Evolutionary conservation across 2,888 invertebrate genomes (phyloP).

Genomic region (Drosophila testacea): DNA sequence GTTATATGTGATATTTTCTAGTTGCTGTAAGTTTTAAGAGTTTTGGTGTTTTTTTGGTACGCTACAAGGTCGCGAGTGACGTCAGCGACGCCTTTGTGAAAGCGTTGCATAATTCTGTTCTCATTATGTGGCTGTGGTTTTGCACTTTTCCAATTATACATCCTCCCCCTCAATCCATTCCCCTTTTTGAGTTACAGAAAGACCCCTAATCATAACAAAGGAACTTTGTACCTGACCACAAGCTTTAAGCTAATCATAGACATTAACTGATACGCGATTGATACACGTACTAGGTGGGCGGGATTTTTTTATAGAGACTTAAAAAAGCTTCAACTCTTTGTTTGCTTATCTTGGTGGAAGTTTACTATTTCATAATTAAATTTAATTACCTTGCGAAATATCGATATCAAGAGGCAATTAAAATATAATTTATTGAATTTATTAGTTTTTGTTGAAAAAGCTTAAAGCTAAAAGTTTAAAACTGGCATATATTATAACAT

Average conservation of each 20-base stretch:
- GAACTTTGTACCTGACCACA: conserved; percentile 42
- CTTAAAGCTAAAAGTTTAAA: neutral
- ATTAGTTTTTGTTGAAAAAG: neutral
- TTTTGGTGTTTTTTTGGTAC: conserved; percentile 37
- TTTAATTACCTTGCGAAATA: conserved; percentile 41
- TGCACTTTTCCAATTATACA: conserved; percentile 20
- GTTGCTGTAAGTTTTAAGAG: neutral
- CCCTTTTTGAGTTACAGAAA: conserved; percentile 1
- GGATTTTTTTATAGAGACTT: conserved; percentile 27
- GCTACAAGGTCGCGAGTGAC: conserved; percentile 66
- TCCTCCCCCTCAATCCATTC: neutral
- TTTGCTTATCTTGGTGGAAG: conserved; percentile 37
- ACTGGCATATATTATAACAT: neutral
- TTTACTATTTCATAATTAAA: conserved; percentile 26
- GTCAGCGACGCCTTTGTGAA: conserved; percentile 56
- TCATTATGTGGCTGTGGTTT: conserved; percentile 14
- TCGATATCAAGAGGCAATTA: neutral
- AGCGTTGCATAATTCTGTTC: conserved; percentile 66
- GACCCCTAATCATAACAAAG: conserved; percentile 46
- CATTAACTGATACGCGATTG: conserved; percentile 38
- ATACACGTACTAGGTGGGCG: conserved; percentile 38
- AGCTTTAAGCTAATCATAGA: conserved; percentile 71
- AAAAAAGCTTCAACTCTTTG: conserved; percentile 39
- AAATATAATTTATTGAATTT: conserved; percentile 9
- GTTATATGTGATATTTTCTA: conserved; percentile 19